Evolutionary conservation across 2,113 vertebrate genomes (phyloP).

Genomic region (Circaetus cinerascens): DNA sequence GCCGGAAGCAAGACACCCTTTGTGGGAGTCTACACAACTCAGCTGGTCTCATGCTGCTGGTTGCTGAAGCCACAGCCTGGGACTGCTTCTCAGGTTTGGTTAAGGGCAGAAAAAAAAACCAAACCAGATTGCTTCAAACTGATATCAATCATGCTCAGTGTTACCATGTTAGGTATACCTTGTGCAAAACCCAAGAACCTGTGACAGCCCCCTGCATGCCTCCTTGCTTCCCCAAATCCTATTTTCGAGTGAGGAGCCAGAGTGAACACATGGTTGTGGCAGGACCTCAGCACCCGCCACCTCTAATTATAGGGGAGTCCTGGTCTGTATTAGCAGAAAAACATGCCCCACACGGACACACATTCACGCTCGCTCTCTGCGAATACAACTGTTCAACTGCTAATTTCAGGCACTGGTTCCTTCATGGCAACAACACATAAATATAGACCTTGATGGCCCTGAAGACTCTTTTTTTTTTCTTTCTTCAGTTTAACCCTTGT

Average conservation of each 20-base stretch:
- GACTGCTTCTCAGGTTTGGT: conserved; percentile 66
- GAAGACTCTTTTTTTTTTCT: background rate
- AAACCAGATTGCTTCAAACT: conserved; percentile 41
- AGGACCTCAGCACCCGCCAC: conserved; percentile 47
- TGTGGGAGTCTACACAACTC: conserved; percentile 82
- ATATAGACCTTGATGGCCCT: background rate
- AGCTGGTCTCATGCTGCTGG: conserved; percentile 67
- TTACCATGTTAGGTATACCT: conserved; percentile 44
- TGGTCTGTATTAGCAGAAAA: background rate
- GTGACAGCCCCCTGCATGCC: background rate
- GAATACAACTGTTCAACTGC: conserved; percentile 49
- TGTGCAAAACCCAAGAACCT: conserved; percentile 61
- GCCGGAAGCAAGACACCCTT: conserved; percentile 88
- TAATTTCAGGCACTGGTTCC: conserved; percentile 10
- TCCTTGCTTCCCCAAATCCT: background rate
- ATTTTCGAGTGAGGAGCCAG: conserved; percentile 21
- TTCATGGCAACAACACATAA: conserved; percentile 8
- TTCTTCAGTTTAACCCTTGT: background rate
- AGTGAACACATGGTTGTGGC: conserved; percentile 27
- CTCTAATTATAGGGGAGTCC: conserved; percentile 62
- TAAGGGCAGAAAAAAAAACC: conserved; percentile 40
- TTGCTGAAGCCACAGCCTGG: conserved; percentile 83
- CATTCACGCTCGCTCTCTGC: background rate
- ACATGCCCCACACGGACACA: background rate
- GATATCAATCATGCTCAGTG: conserved; percentile 61